A percentile compares a stretch with the other conserved stretches of the same genome.
phyloP scores from a whole-genome alignment of 1,140 invertebrate species.

The Neodiprion pinetum region DNA sequence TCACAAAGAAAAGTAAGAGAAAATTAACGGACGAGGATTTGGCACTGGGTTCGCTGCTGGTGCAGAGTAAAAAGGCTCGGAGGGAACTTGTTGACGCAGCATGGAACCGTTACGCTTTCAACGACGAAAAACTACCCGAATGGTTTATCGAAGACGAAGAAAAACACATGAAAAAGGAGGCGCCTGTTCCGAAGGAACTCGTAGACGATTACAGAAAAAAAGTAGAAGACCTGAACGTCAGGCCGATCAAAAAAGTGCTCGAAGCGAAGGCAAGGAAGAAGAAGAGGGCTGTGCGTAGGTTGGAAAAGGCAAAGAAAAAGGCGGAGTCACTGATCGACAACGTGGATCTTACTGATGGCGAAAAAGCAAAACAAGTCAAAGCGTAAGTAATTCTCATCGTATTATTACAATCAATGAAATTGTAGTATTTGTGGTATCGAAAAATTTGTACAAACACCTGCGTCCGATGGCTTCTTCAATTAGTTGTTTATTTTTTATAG shows the following conservation, averaged over 20 bases:
- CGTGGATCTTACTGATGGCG: conserved; percentile 85
- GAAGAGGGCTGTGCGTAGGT: conserved; percentile 80
- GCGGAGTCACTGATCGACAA: conserved; percentile 92
- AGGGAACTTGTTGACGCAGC: conserved; percentile 85
- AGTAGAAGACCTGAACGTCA: conserved; percentile 87
- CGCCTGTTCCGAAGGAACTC: conserved; percentile 80
- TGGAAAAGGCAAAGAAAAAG: conserved; percentile 96
- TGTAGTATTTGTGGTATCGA: not conserved
- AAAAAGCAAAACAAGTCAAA: conserved; percentile 92
- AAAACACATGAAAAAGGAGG: conserved; percentile 83
- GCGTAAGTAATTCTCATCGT: conserved; percentile 67
- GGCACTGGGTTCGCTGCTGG: conserved; percentile 85
- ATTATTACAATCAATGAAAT: conserved; percentile 12
- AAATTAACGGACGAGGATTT: conserved; percentile 87
- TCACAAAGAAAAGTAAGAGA: conserved; percentile 63
- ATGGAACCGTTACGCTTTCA: conserved; percentile 91
- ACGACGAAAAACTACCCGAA: conserved; percentile 89
- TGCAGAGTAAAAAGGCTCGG: conserved; percentile 84
- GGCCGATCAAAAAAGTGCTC: conserved; percentile 97
- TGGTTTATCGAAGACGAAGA: conserved; percentile 98
- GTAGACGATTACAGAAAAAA: conserved; percentile 77
- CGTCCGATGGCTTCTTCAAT: not conserved
- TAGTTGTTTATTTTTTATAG: conserved; percentile 59
- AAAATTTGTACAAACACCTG: conserved; percentile 2
- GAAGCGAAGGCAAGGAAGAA: conserved; percentile 99